Evolutionary conservation across 2,113 vertebrate species (phyloP).

Genomic region (Platysteira castanea): DNA sequence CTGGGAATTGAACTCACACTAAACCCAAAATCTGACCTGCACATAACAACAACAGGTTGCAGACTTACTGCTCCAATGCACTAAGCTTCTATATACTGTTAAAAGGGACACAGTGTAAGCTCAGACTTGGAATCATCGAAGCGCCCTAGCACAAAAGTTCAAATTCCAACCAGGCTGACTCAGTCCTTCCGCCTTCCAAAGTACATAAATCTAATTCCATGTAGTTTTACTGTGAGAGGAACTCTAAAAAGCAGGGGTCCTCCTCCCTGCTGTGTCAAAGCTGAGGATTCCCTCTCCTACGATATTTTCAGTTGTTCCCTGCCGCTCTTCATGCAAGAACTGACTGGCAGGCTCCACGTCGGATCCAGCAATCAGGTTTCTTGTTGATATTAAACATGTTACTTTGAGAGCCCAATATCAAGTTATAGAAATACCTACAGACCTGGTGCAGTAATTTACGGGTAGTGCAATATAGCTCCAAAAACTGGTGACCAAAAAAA

Average conservation of each 20-base stretch:
- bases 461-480: background rate
- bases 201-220: slow-evolving; percentile 49
- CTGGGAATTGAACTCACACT: background rate
- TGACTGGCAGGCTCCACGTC: background rate
- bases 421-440: background rate
- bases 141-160: slow-evolving; percentile 52
- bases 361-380: background rate
- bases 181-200: slow-evolving; percentile 47
- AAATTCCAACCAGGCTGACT: slow-evolving; percentile 53
- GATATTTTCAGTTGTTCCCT: background rate
- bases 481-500: background rate
- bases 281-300: background rate
- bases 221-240: slow-evolving; percentile 17
- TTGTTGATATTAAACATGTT: background rate
- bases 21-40: background rate
- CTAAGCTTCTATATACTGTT: background rate
- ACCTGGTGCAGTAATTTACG: background rate
- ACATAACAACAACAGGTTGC: background rate
- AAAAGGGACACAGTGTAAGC: background rate
- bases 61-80: background rate
- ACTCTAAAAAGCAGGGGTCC: slow-evolving; percentile 30
- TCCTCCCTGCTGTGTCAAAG: background rate
- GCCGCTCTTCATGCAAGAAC: background rate
- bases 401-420: background rate
- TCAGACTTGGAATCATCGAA: background rate